phyloP scores from a whole-genome alignment of 2,113 vertebrate species.

The Rhegmatorhina hoffmannsi region DNA sequence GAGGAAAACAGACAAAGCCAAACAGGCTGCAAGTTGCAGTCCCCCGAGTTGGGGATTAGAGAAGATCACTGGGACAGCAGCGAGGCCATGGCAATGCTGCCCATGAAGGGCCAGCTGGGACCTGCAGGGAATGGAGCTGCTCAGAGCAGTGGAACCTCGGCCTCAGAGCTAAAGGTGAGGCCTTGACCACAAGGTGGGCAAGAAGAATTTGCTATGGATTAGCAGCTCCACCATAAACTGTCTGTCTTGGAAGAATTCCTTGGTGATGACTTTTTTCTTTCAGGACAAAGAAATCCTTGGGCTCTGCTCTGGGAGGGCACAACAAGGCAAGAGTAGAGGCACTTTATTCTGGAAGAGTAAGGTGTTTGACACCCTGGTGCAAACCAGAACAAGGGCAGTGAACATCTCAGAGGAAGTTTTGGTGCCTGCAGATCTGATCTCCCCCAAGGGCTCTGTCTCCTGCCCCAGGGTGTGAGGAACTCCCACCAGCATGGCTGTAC shows the following conservation, averaged over 20 bases:
- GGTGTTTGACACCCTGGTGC: not conserved
- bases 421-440: not conserved
- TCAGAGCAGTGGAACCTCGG: not conserved
- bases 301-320: not conserved
- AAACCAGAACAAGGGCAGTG: not conserved
- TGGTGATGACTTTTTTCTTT: not conserved
- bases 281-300: not conserved
- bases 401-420: not conserved
- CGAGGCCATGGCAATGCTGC: not conserved
- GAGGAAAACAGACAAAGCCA: not conserved
- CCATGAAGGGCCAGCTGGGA: not conserved
- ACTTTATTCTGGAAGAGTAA: not conserved
- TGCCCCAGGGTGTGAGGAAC: not conserved
- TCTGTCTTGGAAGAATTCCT: not conserved
- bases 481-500: not conserved
- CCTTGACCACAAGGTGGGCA: not conserved
- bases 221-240: not conserved
- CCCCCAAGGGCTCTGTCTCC: not conserved
- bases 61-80: not conserved
- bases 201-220: not conserved
- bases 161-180: not conserved
- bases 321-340: not conserved
- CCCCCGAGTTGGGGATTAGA: not conserved
- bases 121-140: not conserved
- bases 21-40: not conserved